Base-by-base conservation (phyloP, 2,888 invertebrate genomes). In the Rhamnusium bicolor region DNA sequence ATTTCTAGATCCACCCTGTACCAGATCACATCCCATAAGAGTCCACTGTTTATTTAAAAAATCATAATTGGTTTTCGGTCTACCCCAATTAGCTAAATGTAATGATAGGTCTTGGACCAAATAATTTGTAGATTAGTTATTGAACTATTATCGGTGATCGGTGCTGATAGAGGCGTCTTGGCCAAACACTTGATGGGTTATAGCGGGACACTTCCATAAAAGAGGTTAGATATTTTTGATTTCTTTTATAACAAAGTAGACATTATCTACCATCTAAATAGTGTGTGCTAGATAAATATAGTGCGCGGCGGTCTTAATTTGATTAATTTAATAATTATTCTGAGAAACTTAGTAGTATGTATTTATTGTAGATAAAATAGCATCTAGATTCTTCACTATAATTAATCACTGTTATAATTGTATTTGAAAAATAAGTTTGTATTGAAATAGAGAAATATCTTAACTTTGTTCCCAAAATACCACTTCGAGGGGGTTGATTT, bases 31-130 rank as follows among this genome's bases (percentile, higher is more conserved):
- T 56, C 29, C 54, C 49, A 61, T 62, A 67, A 54, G 61, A 1
- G 29, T 14, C 61, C 61, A 58, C 53, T 86, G 84, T 87, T 87
- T 86, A 84, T 86, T 84, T 84, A 83, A 85, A 84, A 83, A 85
- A 83, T 86, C 84, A 85, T 86, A 86, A 87, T 87, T 87, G 86
- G 84, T 82, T 86, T 85, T 84, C 79, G 85, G 84, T 81, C 82
- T 81, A 85, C 85, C 84, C 85, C 86, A 86, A 87, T 87, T 87
- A 87, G 87, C 86, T 86, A 86, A 85, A 84, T 85, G 81, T 87
- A 87, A 86, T 85, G 85, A 87, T 86, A 84, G 87, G 86, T 85
- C 84, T 83, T 82, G 81, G 75, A 79, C 80, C 81, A 81, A 84
- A 85, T 84, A 85, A 86, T 85, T 80, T 81, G 79, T 80, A 83